Conservation (phyloP, 2,113 vertebrate genomes). For the Tinamus guttatus region DNA sequence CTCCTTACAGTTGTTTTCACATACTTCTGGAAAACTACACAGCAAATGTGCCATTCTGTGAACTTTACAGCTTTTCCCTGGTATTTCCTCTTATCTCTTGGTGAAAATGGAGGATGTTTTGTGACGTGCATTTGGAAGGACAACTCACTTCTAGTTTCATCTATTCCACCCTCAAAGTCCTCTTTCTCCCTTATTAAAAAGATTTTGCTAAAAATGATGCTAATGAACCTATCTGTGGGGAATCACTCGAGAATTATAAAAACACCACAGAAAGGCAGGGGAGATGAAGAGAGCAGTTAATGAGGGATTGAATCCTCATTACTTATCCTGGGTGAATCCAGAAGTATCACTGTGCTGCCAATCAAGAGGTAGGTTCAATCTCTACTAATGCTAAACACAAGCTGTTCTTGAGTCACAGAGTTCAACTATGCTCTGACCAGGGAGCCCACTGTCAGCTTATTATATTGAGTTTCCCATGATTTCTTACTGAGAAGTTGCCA, state of each 20-base stretch:
- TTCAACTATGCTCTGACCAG: neutral
- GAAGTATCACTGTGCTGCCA: neutral
- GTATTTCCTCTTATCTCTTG: constrained; percentile 51
- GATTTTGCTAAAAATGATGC: neutral
- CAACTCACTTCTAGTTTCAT: neutral
- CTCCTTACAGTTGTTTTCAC: constrained; percentile 36
- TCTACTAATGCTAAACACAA: neutral
- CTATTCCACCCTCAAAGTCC: neutral
- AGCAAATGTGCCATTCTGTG: constrained; percentile 32
- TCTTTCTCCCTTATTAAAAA: neutral
- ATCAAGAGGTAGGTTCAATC: neutral
- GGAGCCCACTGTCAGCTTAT: neutral
- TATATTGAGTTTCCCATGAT: neutral
- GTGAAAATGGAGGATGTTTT: constrained; percentile 35
- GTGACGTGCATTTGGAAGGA: neutral
- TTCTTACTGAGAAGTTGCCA: neutral
- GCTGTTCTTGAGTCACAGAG: neutral
- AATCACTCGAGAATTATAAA: neutral
- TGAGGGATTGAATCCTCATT: neutral
- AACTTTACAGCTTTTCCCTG: constrained; percentile 42
- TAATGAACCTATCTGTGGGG: neutral
- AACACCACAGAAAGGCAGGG: neutral
- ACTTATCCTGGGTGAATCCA: neutral
- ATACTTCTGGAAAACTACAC: constrained; percentile 31
- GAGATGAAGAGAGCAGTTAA: neutral